Base-by-base conservation (phyloP, 2,113 vertebrate genomes). In the Peromyscus maniculatus region DNA sequence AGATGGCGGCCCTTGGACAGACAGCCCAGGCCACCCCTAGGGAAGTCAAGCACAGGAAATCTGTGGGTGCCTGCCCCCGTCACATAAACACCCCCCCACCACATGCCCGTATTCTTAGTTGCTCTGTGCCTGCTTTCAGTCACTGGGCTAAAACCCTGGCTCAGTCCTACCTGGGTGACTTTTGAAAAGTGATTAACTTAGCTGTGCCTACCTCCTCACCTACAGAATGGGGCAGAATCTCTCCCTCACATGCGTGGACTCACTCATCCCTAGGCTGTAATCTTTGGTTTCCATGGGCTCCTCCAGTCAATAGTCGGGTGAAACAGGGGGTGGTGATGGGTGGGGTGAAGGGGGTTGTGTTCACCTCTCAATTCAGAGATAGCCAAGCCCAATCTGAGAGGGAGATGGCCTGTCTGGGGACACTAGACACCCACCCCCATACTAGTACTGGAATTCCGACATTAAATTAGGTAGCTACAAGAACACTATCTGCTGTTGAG, bases 1-100 rank as follows among this genome's bases (percentile, higher is more conserved):
- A 82, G 71, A 84, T 0, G 0, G 6, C 4, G 17, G 43, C 77
- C 88, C 33, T 72, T 12, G 6, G 36, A 39, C 0, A 1, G 79
- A 77, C 21, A 55, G 78, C 57, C 31, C 26, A 11, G 83, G 82
- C 64, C 49, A 6, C 55, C 71, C 46, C 3, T 0, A 19, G 66
- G 46, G 36, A 66, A 72, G 88, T 13, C 0, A 10, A 71, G 84
- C 79, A 2, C 21, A 36, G 87, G 67, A 12, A n/a, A 13, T 5
- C 43, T 11, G 39, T 31, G 4, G 52, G 52, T 7, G 0, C 46
- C 57, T 39, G 43, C 5, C 55, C 80, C 28, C 90, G 5, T 36
- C 57, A 64, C 39, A 4, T 66, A 66, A 66, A 26, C 55, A 39
- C 79, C 36, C 55, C 36, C 24, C n/a, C 4, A 86, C 49, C 24